Conservation (phyloP, 2,113 vertebrate species). For the Gavia stellata region DNA sequence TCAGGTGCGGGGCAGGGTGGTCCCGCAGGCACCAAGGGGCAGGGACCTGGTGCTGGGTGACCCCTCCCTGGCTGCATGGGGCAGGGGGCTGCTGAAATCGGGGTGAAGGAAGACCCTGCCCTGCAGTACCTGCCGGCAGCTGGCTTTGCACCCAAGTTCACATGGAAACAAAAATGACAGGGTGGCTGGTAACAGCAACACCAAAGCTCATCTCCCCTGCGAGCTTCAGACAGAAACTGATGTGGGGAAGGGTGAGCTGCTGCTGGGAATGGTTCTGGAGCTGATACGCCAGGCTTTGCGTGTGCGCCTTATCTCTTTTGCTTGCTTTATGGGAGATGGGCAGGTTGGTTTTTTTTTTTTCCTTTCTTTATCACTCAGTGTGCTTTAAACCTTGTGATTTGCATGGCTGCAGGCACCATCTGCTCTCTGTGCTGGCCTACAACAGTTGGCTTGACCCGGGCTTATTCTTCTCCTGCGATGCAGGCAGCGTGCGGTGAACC, state of each 20-base stretch:
- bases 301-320: background rate
- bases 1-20: too few species aligned
- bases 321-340: background rate
- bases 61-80: background rate
- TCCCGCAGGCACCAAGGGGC: background rate
- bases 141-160: background rate
- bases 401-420: slow-evolving; percentile 34
- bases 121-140: background rate
- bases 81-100: background rate
- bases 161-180: background rate
- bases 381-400: background rate
- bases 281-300: fast-evolving
- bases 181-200: background rate
- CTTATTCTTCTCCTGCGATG: background rate
- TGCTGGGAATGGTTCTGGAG: background rate
- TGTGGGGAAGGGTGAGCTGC: fast-evolving
- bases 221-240: background rate
- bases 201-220: background rate
- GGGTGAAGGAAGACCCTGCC: fast-evolving
- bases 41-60: background rate
- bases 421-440: background rate
- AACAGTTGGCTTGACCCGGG: slow-evolving; percentile 14
- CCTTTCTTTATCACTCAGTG: background rate
- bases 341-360: background rate
- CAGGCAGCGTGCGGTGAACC: background rate